These are phyloP conservation scores for Eurystomus gularis DNA, from an alignment of 2,113 vertebrate genomes.

Conservation along the genomic window DNA sequence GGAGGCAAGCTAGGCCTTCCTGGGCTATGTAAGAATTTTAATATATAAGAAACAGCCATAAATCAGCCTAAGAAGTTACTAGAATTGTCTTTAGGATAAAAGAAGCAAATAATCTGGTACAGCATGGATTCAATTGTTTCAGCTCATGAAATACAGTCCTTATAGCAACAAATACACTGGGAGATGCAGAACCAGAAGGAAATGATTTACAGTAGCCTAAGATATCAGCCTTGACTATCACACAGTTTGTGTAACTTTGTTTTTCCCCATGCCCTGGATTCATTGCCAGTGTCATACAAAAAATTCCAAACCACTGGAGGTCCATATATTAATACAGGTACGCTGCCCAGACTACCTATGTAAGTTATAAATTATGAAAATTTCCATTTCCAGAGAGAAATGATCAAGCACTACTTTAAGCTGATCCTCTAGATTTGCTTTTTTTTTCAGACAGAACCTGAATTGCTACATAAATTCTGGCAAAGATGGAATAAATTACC, in stretches of 20 bases:
- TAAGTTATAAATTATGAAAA: not conserved
- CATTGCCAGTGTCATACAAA: not conserved
- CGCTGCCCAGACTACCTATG: not conserved
- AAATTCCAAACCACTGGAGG: not conserved
- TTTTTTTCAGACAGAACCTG: not conserved
- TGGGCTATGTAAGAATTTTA: not conserved
- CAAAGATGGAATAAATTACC: not conserved
- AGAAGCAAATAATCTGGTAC: not conserved
- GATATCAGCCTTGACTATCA: not conserved
- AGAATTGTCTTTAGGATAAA: not conserved
- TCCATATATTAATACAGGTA: not conserved
- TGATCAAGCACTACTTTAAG: not conserved
- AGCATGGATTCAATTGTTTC: not conserved
- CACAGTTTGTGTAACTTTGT: not conserved
- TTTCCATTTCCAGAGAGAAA: not conserved
- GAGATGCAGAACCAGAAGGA: not conserved
- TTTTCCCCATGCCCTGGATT: not conserved
- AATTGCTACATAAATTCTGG: not conserved
- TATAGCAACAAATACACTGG: not conserved
- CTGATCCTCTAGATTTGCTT: not conserved
- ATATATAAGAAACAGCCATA: not conserved
- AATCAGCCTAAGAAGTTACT: not conserved
- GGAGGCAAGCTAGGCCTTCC: not conserved
- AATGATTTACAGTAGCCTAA: not conserved
- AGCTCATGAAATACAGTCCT: not conserved